A percentile compares a stretch with the other conserved stretches of the same genome.
Evolutionary conservation across 2,113 vertebrate genomes (phyloP).

Genomic region (Lucifuga dentata): DNA sequence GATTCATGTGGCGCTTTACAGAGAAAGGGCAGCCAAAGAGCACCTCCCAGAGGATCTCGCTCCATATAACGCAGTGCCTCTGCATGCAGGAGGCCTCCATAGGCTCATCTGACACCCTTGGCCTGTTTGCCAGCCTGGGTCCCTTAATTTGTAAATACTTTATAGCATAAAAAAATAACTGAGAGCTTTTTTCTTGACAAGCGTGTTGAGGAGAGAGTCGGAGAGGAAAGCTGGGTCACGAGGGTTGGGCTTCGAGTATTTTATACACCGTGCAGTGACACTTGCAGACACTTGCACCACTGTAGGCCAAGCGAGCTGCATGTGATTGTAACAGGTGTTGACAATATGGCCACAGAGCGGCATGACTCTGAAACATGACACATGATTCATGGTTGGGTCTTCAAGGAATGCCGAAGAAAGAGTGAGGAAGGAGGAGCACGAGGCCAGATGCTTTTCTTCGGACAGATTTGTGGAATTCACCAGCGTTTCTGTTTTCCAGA

Average conservation of each 20-base stretch:
- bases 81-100: constrained; percentile 5
- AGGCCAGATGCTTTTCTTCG: constrained; percentile 19
- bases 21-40: constrained; percentile 76
- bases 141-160: constrained; percentile 64
- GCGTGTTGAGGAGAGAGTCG: constrained; percentile 14
- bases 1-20: constrained; percentile 66
- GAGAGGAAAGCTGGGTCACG: constrained; percentile 3
- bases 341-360: constrained; percentile 38
- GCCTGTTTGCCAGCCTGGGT: constrained; percentile 24
- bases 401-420: background rate
- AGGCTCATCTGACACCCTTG: constrained; percentile 32
- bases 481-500: constrained; percentile 17
- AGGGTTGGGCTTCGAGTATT: constrained; percentile 24
- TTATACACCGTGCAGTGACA: constrained; percentile 12
- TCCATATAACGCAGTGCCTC: constrained; percentile 60
- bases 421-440: background rate
- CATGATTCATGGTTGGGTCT: constrained; percentile 40
- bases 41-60: constrained; percentile 65
- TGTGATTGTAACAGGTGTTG: constrained; percentile 52
- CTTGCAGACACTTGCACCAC: constrained; percentile 26
- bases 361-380: constrained; percentile 38
- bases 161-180: constrained; percentile 56
- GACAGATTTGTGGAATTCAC: constrained; percentile 7
- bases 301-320: constrained; percentile 10
- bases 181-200: constrained; percentile 25